Evolutionary conservation across 2,113 vertebrate species (phyloP).

Genomic region (Aphelocoma coerulescens): DNA sequence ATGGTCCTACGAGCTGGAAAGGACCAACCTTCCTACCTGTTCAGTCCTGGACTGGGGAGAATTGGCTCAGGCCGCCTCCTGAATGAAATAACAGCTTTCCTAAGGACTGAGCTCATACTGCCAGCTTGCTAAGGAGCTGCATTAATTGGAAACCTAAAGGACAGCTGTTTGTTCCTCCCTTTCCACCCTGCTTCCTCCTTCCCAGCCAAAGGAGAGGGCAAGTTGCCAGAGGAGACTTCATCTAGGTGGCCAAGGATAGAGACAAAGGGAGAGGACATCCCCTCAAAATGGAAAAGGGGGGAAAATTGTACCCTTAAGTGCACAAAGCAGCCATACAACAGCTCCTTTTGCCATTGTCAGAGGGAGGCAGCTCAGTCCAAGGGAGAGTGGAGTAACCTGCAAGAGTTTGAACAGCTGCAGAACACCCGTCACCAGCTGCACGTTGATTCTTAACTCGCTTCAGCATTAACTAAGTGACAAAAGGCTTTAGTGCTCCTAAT

Average conservation of each 20-base stretch:
- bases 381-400: slow-evolving; percentile 17
- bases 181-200: not conserved
- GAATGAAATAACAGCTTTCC: slow-evolving; percentile 27
- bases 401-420: not conserved
- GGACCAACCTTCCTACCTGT: not conserved
- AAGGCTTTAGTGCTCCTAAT: slow-evolving; percentile 3
- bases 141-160: slow-evolving; percentile 7
- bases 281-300: not conserved
- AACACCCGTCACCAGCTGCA: not conserved
- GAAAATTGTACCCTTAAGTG: not conserved
- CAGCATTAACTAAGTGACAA: slow-evolving; percentile 2
- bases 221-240: not conserved
- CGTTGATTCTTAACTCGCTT: not conserved
- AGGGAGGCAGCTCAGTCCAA: not conserved
- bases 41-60: not conserved
- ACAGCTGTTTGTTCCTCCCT: slow-evolving; percentile 19
- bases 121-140: slow-evolving; percentile 4
- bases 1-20: not conserved
- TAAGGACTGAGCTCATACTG: not conserved
- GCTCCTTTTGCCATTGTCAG: not conserved
- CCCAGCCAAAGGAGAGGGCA: not conserved
- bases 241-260: not conserved
- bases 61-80: not conserved
- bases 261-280: not conserved
- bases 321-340: not conserved